Percentiles rank a stretch among this genome's conserved stretches.
These are phyloP conservation scores for Paramuricea clavata DNA, from an alignment of 92 coral and sea anemone species.

Conservation along the genomic window DNA sequence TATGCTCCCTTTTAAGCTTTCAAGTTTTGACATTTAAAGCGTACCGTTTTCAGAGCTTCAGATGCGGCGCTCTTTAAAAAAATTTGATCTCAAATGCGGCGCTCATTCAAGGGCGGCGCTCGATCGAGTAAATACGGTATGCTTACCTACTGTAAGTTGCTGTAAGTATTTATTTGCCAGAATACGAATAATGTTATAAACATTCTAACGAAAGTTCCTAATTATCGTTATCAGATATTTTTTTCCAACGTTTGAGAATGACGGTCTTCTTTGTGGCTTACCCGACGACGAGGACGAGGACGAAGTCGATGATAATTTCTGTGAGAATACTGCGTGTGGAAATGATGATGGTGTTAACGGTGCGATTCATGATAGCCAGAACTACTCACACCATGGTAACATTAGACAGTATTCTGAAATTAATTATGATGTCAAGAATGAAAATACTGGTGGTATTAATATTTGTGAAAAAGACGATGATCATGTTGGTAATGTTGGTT, in stretches of 20 bases:
- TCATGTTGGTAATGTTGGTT: background rate
- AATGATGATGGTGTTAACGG: background rate
- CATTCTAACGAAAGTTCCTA: background rate
- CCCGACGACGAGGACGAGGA: conserved; percentile 88
- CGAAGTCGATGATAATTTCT: conserved; percentile 74
- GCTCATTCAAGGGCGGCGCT: too few species aligned
- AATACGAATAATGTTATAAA: background rate
- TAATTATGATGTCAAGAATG: background rate
- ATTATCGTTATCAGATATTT: conserved; percentile 72
- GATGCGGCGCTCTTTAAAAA: too few species aligned
- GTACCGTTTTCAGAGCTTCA: too few species aligned
- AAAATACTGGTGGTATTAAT: background rate
- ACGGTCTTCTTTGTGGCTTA: conserved; percentile 83
- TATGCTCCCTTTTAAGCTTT: background rate
- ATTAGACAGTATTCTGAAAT: background rate
- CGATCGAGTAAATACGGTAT: too few species aligned
- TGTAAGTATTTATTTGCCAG: too few species aligned
- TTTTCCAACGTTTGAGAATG: conserved; percentile 95
- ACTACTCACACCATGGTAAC: background rate
- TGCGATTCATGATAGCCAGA: background rate
- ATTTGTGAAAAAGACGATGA: background rate
- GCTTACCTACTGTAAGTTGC: background rate
- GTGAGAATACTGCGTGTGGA: conserved; percentile 61
- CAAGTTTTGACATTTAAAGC: background rate
- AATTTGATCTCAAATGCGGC: too few species aligned